Base-by-base conservation (phyloP, 2,797 vertebrate species). In the Intellagama lesueurii region DNA sequence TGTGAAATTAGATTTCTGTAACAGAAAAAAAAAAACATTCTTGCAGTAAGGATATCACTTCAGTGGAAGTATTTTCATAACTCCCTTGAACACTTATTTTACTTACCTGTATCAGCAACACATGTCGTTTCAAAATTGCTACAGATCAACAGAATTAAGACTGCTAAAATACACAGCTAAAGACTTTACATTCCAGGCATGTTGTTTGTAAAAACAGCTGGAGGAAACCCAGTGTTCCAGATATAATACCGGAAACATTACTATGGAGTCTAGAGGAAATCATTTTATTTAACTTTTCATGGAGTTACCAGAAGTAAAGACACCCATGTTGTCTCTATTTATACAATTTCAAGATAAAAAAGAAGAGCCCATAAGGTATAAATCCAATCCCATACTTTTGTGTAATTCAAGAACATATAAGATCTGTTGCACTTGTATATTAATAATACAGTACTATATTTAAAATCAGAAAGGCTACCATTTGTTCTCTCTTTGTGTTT, bases 171-270 rank as follows among this genome's bases (percentile, higher is more conserved):
- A 87, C 87, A 88, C 77, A 22, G 83, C 22, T 69, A 89, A 70
- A 88, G 3, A 7, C 56, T 4, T 0, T 19, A 7, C 14, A 52
- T 0, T 3, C 9, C 84, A 88, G 60, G 87, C 40, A 79, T 56
- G 83, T 49, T 49, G 86, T 32, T 75, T 83, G 83, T 40, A 30
- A 32, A 90, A 4, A 11, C 68, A 96, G 86, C 86, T 92, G 89
- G 91, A 90, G 89, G 92, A 94, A 96, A 89, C 87, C 86, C 92
- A 76, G 89, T 49, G 94, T 95, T 94, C 72, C 1, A 93, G 87
- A 88, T 76, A 35, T 0, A 22, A 0, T 1, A 90, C 90, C 92
- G 95, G 96, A 97, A 96, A 94, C 83, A n/a, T 47, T 86, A 90
- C 89, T 81, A 88, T 66, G 88, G 69, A 86, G 83, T 72, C 56